Evolutionary conservation across 1,140 invertebrate genomes (phyloP).

Genomic region (Atopsyche davidsoni): DNA sequence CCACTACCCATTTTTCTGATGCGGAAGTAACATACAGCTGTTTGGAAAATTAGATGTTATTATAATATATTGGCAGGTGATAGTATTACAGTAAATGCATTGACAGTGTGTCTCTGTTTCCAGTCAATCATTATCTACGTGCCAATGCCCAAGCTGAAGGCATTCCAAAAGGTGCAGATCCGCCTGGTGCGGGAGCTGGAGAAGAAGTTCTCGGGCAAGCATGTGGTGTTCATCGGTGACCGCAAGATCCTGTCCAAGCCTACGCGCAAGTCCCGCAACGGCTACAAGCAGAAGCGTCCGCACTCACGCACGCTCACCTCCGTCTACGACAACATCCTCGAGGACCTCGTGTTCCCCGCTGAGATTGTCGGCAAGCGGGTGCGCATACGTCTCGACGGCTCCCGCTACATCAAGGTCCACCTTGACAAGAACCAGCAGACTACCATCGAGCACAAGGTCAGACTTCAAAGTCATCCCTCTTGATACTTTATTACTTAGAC

Average conservation of each 20-base stretch:
- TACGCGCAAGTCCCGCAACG: conserved; percentile 88
- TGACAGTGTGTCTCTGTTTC: conserved; percentile 37
- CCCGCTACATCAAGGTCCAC: conserved; percentile 96
- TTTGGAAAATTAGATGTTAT: no score
- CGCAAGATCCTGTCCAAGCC: conserved; percentile 97
- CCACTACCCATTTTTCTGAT: neutral
- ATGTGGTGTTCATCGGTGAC: conserved; percentile 97
- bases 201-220: conserved; percentile 99
- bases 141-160: conserved; percentile 93
- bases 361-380: conserved; percentile 99
- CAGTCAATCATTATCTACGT: conserved; percentile 97
- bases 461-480: conserved; percentile 6
- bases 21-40: conserved; percentile 4
- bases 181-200: conserved; percentile 94
- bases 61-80: no score
- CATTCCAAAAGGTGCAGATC: conserved; percentile 97
- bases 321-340: conserved; percentile 94
- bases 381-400: conserved; percentile 91
- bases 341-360: conserved; percentile 97
- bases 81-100: no score
- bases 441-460: conserved; percentile 98
- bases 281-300: conserved; percentile 97
- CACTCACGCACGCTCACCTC: conserved; percentile 90
- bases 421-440: conserved; percentile 98
- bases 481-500: conserved; percentile 1